Conservation (phyloP, 2,888 invertebrate genomes). For the Tridacna crocea region DNA sequence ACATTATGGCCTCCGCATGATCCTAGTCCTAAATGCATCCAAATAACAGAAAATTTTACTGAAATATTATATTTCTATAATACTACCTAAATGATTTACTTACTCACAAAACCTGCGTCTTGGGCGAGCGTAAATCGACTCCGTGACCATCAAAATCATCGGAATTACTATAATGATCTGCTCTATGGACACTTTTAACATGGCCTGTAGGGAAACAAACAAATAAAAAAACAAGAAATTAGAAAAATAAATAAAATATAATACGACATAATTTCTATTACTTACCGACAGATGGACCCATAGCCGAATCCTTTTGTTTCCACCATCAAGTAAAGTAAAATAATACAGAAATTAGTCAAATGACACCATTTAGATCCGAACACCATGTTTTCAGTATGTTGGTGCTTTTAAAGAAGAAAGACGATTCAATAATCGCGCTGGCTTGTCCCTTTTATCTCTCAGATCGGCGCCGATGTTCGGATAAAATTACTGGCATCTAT, state of each 20-base stretch:
- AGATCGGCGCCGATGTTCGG: neutral
- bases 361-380: constrained; percentile 26
- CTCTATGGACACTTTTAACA: constrained; percentile 38
- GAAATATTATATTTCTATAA: too few species aligned
- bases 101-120: constrained; percentile 52
- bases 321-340: constrained; percentile 17
- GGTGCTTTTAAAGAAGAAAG: neutral
- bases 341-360: constrained; percentile 17
- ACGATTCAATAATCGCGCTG: neutral
- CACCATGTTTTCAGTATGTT: constrained; percentile 14
- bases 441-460: constrained; percentile 9
- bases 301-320: constrained; percentile 46
- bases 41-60: too few species aligned
- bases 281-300: constrained; percentile 52
- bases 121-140: constrained; percentile 34
- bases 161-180: constrained; percentile 45
- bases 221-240: constrained; percentile 25
- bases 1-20: too few species aligned
- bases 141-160: constrained; percentile 41
- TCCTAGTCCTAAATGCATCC: too few species aligned
- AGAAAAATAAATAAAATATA: constrained; percentile 1
- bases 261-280: constrained; percentile 1
- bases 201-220: constrained; percentile 25
- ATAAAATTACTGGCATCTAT: constrained; percentile 16
- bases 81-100: constrained; percentile 5